A percentile compares a stretch with the other conserved stretches of the same genome.
These are phyloP conservation scores for Tinamus major DNA, from an alignment of 2,797 vertebrate species.

Conservation along the genomic window DNA sequence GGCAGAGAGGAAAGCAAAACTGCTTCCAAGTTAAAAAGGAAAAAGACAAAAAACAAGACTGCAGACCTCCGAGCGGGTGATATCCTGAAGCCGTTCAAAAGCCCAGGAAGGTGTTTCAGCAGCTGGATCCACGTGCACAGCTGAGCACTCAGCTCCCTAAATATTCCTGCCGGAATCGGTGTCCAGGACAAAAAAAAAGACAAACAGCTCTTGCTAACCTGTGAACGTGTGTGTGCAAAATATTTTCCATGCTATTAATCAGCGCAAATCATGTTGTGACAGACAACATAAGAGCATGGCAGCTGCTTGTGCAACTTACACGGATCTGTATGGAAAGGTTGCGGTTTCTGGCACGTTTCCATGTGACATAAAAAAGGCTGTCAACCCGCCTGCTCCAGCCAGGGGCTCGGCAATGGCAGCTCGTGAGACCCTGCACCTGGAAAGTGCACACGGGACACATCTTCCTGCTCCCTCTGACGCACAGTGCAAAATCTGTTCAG, in stretches of 20 bases:
- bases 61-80: conserved; percentile 1
- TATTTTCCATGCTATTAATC: conserved; percentile 16
- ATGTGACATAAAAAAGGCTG: conserved; percentile 7
- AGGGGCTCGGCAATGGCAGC: conserved; percentile 25
- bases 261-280: conserved; percentile 45
- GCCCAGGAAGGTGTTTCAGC: neutral
- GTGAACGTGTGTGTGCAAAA: neutral
- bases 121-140: neutral
- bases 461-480: neutral
- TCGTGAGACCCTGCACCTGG: conserved; percentile 26
- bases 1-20: neutral
- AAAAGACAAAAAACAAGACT: neutral
- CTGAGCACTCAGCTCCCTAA: neutral
- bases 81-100: conserved; percentile 19
- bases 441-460: conserved; percentile 8
- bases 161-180: neutral
- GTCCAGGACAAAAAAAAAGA: neutral
- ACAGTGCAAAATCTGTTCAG: neutral
- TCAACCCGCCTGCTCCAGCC: conserved; percentile 14
- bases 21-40: neutral
- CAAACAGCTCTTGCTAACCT: neutral
- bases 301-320: conserved; percentile 25
- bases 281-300: conserved; percentile 40
- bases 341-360: neutral
- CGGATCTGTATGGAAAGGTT: neutral